phyloP scores from a whole-genome alignment of 2,113 vertebrate species.

The Romanogobio albipinnatus region DNA sequence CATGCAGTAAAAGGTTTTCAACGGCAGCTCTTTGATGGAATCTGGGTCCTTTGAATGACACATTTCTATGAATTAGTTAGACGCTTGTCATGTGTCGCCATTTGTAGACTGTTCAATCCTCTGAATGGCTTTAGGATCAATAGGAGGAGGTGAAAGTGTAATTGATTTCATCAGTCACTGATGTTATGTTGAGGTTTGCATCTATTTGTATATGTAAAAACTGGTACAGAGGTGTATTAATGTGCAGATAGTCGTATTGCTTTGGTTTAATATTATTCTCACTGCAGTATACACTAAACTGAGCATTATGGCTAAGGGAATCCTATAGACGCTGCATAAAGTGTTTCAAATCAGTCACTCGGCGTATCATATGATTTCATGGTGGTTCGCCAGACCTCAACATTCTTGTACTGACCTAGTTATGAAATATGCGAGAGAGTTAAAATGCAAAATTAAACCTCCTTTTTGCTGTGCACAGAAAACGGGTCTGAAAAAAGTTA shows the following conservation, averaged over 20 bases:
- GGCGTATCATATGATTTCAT: not conserved
- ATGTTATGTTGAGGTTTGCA: slow-evolving; percentile 5
- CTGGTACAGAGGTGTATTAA: not conserved
- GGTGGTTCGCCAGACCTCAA: not conserved
- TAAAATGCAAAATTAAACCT: slow-evolving; percentile 30
- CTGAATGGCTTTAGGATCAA: slow-evolving; percentile 65
- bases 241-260: not conserved
- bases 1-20: not conserved
- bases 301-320: not conserved
- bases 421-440: slow-evolving; percentile 51
- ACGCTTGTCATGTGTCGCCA: slow-evolving; percentile 48
- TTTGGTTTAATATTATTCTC: not conserved
- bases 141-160: slow-evolving; percentile 57
- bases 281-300: not conserved
- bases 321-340: not conserved
- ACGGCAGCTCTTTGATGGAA: not conserved
- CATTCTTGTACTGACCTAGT: slow-evolving; percentile 41
- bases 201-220: not conserved
- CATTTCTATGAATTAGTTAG: slow-evolving; percentile 57
- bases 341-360: slow-evolving; percentile 5
- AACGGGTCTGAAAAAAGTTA: slow-evolving; percentile 1
- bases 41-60: slow-evolving; percentile 51
- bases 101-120: slow-evolving; percentile 56
- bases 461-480: slow-evolving; percentile 35
- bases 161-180: slow-evolving; percentile 64